Evolutionary conservation across 2,797 vertebrate genomes (phyloP).

Genomic region (Ctenopoma multispine): DNA sequence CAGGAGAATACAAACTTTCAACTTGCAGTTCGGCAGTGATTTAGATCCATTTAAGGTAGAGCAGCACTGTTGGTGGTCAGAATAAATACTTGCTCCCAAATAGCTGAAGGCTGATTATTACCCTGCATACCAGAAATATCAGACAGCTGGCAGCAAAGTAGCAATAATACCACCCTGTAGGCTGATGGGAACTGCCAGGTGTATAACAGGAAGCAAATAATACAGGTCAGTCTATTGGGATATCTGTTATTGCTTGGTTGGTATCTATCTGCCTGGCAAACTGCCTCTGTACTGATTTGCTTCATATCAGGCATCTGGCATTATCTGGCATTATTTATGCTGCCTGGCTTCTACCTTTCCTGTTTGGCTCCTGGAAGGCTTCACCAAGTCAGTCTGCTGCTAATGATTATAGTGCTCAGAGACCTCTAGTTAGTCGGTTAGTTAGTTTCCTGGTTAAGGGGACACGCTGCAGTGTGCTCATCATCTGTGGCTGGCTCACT

Average conservation of each 20-base stretch:
- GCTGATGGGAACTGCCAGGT: slow-evolving; percentile 27
- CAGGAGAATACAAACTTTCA: neutral
- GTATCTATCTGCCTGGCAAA: slow-evolving; percentile 44
- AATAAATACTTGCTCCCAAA: slow-evolving; percentile 11
- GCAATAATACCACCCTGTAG: slow-evolving; percentile 17
- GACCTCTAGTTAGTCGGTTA: slow-evolving; percentile 8
- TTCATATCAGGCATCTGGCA: slow-evolving; percentile 59
- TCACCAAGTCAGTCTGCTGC: slow-evolving; percentile 10
- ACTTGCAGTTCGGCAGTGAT: neutral
- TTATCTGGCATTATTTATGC: slow-evolving; percentile 37
- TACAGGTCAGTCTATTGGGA: slow-evolving; percentile 39
- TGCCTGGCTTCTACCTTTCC: slow-evolving; percentile 28
- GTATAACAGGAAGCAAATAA: slow-evolving; percentile 45
- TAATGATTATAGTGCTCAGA: slow-evolving; percentile 11
- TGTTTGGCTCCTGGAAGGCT: slow-evolving; percentile 8
- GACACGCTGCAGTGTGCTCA: neutral
- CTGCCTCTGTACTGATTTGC: slow-evolving; percentile 29
- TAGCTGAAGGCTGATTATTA: slow-evolving; percentile 12
- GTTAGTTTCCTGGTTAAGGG: neutral
- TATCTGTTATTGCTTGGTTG: slow-evolving; percentile 34
- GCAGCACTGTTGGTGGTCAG: neutral
- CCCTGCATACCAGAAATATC: slow-evolving; percentile 25
- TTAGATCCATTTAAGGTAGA: neutral
- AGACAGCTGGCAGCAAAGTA: slow-evolving; percentile 28
- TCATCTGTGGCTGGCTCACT: slow-evolving; percentile 15